Percentiles rank a stretch among this genome's conserved stretches.
phyloP scores from a whole-genome alignment of 2,797 vertebrate species.

The Artibeus lituratus region DNA sequence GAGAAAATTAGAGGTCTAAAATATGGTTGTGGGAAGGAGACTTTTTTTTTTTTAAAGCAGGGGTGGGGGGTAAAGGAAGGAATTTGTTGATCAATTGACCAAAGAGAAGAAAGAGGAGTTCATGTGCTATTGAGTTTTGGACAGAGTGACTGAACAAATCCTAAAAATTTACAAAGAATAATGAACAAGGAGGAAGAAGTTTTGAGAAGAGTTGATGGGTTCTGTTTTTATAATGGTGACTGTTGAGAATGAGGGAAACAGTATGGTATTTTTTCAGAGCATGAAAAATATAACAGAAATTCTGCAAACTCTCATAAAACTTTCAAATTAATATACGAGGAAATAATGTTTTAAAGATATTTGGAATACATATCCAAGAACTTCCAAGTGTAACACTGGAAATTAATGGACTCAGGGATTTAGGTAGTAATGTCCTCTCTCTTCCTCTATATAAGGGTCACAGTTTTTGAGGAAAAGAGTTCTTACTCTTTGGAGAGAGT shows the following conservation, averaged over 20 bases:
- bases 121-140: background rate
- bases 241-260: background rate
- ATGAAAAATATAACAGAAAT: background rate
- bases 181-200: background rate
- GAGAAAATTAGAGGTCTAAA: background rate
- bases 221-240: background rate
- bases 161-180: background rate
- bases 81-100: background rate
- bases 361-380: background rate
- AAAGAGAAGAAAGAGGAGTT: background rate
- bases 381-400: background rate
- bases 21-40: background rate
- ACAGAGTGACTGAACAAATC: background rate
- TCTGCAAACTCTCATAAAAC: background rate
- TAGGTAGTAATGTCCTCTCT: background rate
- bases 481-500: background rate
- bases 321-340: background rate
- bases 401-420: background rate
- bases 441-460: background rate
- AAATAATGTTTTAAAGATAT: background rate
- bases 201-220: background rate
- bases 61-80: background rate
- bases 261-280: background rate
- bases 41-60: background rate
- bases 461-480: background rate